phyloP scores from a whole-genome alignment of 2,888 invertebrate species.

The Oxytorus armatus region DNA sequence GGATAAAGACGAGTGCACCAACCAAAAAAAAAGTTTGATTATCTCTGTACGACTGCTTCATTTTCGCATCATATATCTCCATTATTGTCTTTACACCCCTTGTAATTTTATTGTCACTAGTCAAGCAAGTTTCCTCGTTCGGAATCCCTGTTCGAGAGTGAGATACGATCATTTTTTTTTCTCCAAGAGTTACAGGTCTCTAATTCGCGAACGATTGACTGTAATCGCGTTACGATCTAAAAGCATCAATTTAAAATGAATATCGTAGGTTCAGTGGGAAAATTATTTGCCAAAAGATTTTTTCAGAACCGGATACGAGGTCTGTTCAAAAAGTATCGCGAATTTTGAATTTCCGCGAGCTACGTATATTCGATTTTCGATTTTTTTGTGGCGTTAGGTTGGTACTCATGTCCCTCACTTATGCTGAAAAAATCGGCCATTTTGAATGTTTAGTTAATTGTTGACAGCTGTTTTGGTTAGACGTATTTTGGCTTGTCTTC shows the following conservation, averaged over 20 bases:
- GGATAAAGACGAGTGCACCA: conserved; percentile 3
- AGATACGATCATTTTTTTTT: not conserved
- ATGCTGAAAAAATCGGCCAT: no score
- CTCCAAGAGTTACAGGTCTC: conserved; percentile 11
- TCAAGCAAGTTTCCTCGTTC: not conserved
- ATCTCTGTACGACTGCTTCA: conserved; percentile 36
- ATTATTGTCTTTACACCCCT: conserved; percentile 1
- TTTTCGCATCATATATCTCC: conserved; percentile 11
- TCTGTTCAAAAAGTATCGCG: no score
- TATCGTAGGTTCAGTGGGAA: not conserved
- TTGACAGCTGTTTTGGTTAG: no score
- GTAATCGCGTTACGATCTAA: not conserved
- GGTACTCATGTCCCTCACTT: no score
- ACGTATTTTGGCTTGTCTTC: no score
- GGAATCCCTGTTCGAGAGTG: not conserved
- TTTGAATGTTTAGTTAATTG: no score
- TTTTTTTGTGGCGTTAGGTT: no score
- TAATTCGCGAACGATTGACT: conserved; percentile 1
- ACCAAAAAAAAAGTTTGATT: conserved; percentile 19
- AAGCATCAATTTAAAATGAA: not conserved
- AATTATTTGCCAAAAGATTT: not conserved
- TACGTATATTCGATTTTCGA: no score
- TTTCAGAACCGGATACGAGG: not conserved
- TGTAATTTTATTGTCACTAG: conserved; percentile 31
- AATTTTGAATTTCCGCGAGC: no score